Evolutionary conservation across 2,797 vertebrate genomes (phyloP), one percentile per base, ranked within the genome.

Genomic region (Naso thynnoides): DNA sequence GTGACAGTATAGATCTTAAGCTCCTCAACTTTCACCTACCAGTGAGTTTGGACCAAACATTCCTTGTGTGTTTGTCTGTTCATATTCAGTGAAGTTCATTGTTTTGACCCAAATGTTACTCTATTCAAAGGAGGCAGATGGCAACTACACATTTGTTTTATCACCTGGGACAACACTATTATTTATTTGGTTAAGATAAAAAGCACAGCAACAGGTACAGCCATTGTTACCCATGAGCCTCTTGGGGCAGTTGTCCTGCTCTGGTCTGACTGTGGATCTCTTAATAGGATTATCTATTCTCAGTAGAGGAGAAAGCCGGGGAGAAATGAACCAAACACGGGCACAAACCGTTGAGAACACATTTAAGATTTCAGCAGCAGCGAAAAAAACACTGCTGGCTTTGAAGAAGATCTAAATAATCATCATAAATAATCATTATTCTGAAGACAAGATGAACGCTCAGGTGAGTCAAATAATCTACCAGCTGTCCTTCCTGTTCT

Each of bases 221-320:
- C 33, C 27, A 26, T 18, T 16, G 23, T 24, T 89, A 72, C 86
- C 85, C 85, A 86, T 92, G 87, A 90, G 68, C 85, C 86, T 88
- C 78, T 63, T 76, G 81, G 73, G 56, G 33, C 52, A 18, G 63
- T 23, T n/a, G 6, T 49, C 55, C 71, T 83, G 68, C 71, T 83
- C 79, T 63, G 74, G 21, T 68, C 39, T 89, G 86, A 89, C 58
- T 83, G 90, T 85, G 89, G 86, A 93, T 91, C 89, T 90, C 81
- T 77, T 94, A 94, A 95, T 92, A 52, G 86, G 93, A 94, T 94
- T 94, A 95, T 77, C 86, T 84, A 72, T 89, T 86, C 85, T 87
- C 62, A 69, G 86, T 50, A 23, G 67, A 58, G 74, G 59, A 80
- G 65, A 53, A 65, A 71, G 77, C 18, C 47, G 64, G 31, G 60